A percentile compares a stretch with the other conserved stretches of the same genome.
phyloP scores from a whole-genome alignment of 2,113 vertebrate genomes.

The Arvicanthis niloticus region DNA sequence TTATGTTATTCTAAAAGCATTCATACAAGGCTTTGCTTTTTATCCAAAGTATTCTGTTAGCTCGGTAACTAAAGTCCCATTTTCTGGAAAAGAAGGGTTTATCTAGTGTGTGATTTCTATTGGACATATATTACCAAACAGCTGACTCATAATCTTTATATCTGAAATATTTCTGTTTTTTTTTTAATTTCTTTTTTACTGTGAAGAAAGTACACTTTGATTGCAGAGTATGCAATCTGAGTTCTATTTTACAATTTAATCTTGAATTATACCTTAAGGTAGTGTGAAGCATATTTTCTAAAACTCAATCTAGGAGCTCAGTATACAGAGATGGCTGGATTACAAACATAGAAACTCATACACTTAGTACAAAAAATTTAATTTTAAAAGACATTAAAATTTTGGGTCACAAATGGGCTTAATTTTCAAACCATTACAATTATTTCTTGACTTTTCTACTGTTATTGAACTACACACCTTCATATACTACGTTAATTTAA shows the following conservation, averaged over 20 bases:
- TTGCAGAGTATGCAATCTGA: slow-evolving; percentile 82
- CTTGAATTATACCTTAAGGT: slow-evolving; percentile 81
- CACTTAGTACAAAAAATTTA: slow-evolving; percentile 82
- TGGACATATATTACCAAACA: neutral
- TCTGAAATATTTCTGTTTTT: neutral
- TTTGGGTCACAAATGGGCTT: slow-evolving; percentile 77
- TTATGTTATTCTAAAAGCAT: slow-evolving; percentile 19
- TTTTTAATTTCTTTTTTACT: slow-evolving; percentile 32
- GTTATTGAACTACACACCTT: neutral
- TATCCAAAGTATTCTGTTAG: slow-evolving; percentile 31
- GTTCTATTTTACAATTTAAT: slow-evolving; percentile 81
- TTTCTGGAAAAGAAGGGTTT: neutral
- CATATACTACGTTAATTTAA: neutral
- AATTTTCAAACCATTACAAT: slow-evolving; percentile 68
- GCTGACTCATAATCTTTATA: neutral
- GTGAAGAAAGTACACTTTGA: slow-evolving; percentile 44
- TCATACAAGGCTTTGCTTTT: neutral
- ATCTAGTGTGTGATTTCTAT: neutral
- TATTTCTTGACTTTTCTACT: slow-evolving; percentile 53
- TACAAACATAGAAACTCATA: slow-evolving; percentile 77
- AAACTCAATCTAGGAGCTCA: slow-evolving; percentile 84
- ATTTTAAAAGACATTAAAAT: slow-evolving; percentile 86
- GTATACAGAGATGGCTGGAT: slow-evolving; percentile 79
- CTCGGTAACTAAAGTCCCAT: neutral
- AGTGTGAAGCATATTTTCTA: slow-evolving; percentile 77